Evolutionary conservation across 2,113 vertebrate genomes (phyloP).

Genomic region (Guaruba guarouba): DNA sequence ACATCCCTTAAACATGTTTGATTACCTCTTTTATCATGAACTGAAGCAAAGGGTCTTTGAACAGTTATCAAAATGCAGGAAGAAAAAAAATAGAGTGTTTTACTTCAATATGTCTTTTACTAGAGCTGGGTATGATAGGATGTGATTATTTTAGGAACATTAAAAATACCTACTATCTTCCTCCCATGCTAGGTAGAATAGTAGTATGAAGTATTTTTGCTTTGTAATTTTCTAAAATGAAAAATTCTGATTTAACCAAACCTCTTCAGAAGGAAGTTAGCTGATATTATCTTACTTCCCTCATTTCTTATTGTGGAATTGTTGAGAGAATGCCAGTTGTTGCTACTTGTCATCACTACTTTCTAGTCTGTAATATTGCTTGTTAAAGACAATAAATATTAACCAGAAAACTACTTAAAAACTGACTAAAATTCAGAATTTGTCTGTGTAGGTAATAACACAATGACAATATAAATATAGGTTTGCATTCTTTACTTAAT

Average conservation of each 20-base stretch:
- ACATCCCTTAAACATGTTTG: neutral
- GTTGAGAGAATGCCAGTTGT: constrained; percentile 73
- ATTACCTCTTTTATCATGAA: neutral
- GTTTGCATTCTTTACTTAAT: neutral
- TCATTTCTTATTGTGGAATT: constrained; percentile 75
- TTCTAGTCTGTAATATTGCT: constrained; percentile 48
- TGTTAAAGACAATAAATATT: constrained; percentile 53
- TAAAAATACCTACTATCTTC: constrained; percentile 49
- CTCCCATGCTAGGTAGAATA: constrained; percentile 40
- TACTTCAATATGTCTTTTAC: constrained; percentile 6
- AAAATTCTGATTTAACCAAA: constrained; percentile 71
- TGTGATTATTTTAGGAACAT: constrained; percentile 50
- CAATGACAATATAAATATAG: neutral
- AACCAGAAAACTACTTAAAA: neutral
- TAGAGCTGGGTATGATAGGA: neutral
- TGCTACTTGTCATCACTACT: constrained; percentile 60
- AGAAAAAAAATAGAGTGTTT: neutral
- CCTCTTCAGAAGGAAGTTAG: constrained; percentile 69
- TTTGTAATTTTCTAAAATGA: constrained; percentile 67
- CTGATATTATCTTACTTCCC: constrained; percentile 76
- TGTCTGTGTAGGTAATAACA: neutral
- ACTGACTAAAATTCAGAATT: neutral
- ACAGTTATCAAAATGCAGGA: neutral
- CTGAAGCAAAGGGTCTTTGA: neutral
- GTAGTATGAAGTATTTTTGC: constrained; percentile 15